phyloP scores from a whole-genome alignment of 2,888 invertebrate genomes.

The Rambutsinella grinnellia region DNA sequence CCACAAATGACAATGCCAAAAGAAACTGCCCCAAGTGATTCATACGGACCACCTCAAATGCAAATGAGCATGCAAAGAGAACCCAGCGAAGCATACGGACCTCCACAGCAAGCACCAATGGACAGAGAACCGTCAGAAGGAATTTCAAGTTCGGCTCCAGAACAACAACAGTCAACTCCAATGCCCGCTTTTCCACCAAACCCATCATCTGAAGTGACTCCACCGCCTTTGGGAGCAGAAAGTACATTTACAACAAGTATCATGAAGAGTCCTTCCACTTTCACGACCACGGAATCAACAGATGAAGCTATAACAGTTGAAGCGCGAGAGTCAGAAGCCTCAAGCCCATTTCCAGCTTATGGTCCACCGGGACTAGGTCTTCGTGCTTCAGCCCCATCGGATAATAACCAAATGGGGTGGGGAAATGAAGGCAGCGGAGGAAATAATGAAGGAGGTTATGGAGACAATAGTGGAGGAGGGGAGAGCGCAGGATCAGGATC shows the following conservation, averaged over 20 bases:
- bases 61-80: neutral
- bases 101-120: neutral
- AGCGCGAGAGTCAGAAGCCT: neutral
- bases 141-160: neutral
- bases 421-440: neutral
- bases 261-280: neutral
- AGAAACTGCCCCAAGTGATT: neutral
- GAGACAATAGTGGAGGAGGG: neutral
- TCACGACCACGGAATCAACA: neutral
- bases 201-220: neutral
- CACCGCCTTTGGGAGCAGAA: neutral
- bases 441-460: neutral
- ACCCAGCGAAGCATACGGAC: neutral
- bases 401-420: no score
- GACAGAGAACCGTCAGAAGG: no score
- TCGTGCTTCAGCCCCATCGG: no score
- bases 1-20: slow-evolving; percentile 1
- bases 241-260: no score
- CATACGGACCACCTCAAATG: neutral
- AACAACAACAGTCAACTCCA: slow-evolving; percentile 8
- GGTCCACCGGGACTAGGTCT: neutral
- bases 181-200: neutral
- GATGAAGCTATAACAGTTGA: neutral
- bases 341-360: slow-evolving; percentile 10
- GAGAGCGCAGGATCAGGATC: neutral